Base-by-base conservation (phyloP, 2,888 invertebrate genomes). In the Dasysyrphus albostriatus region DNA sequence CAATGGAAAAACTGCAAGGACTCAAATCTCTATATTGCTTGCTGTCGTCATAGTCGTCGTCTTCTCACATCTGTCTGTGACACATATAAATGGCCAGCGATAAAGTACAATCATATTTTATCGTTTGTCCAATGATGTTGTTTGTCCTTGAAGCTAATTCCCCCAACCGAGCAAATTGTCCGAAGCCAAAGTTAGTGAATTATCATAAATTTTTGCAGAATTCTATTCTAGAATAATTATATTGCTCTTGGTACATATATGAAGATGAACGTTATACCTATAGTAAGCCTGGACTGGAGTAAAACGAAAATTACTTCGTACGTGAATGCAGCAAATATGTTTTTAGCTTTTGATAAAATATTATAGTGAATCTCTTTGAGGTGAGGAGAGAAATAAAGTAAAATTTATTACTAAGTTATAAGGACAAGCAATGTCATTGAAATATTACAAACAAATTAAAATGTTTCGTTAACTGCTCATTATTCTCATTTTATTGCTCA, bases 41-140 rank as follows among this genome's bases (percentile, higher is more conserved):
- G 7, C 19, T 59, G 61, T 42, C 42, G 51, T 67, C 67, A 24
- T 61, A 44, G 61, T 42, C 42, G 51, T 67, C 67, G 34, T 61
- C 51, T 16, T 59, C 58, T 47, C 70, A 58, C 42, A 83, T 83
- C 69, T 79, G 79, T 47, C 34, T 12, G 49, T 44, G 81, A 84
- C 80, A 72, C 59, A 72, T 59, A 80, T 76, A 59, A 80, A 81
- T 76, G 75, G 59, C 49, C 49, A 58, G 59, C 76, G 84, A 84
- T 84, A 84, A 76, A 84, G 75, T 76, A 65, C 75, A 76, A 84
- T 76, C 84, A 80, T 84, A 84, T 84, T 80, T 84, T 72, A 84
- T 84, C 67, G 65, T 84, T 84, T 81, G 67, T 72, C 59, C 75
- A 80, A 65, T 75, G 78, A 75, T 70, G 63, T 51, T 84, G 65